phyloP scores from a whole-genome alignment of 2,113 vertebrate species.

The Apaloderma vittatum region DNA sequence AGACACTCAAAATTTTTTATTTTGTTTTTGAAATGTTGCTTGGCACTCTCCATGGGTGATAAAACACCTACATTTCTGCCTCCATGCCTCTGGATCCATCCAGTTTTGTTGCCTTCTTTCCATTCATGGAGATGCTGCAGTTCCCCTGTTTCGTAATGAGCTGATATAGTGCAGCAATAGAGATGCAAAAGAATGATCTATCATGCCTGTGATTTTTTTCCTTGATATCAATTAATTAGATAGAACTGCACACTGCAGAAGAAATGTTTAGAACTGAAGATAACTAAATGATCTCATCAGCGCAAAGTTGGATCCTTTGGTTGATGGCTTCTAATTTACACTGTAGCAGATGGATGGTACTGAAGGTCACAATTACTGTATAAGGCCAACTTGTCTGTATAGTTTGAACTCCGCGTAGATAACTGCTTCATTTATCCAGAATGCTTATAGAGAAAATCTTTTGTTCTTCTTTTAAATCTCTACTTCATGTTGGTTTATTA shows the following conservation, averaged over 20 bases:
- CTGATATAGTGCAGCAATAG: not conserved
- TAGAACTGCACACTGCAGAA: not conserved
- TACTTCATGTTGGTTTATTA: conserved; percentile 25
- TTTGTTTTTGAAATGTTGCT: not conserved
- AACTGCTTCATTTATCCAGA: conserved; percentile 15
- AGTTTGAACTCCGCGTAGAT: conserved; percentile 11
- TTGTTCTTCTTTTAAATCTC: conserved; percentile 43
- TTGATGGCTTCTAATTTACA: conserved; percentile 51
- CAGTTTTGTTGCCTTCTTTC: not conserved
- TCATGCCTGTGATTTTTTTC: not conserved
- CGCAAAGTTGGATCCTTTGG: conserved; percentile 3
- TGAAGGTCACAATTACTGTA: conserved; percentile 55
- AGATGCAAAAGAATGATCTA: not conserved
- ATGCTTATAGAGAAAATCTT: conserved; percentile 6
- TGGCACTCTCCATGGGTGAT: not conserved
- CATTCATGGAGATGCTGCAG: not conserved
- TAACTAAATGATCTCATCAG: conserved; percentile 32
- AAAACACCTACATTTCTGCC: not conserved
- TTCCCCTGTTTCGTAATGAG: not conserved
- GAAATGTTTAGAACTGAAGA: conserved; percentile 20
- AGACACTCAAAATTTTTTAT: not conserved
- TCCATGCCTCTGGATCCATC: not conserved
- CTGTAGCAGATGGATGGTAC: conserved; percentile 50
- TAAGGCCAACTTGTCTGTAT: not conserved
- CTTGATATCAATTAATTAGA: conserved; percentile 34